These are phyloP conservation scores for Alaudala cheleensis DNA, from an alignment of 2,113 vertebrate genomes.

Conservation along the genomic window DNA sequence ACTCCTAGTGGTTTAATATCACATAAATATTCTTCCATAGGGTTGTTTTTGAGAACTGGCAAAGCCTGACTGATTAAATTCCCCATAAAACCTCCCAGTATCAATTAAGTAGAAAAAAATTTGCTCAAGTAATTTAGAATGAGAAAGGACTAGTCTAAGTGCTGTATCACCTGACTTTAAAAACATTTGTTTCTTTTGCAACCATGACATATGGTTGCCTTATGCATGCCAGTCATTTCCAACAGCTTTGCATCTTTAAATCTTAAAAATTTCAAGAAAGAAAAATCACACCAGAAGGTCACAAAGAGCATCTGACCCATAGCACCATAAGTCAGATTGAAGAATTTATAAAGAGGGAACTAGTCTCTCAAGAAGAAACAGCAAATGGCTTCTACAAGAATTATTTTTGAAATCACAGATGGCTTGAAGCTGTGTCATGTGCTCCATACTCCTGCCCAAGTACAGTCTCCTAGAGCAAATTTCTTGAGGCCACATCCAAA, in stretches of 20 bases:
- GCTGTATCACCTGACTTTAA: not conserved
- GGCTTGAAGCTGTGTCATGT: not conserved
- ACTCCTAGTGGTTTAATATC: conserved; percentile 10
- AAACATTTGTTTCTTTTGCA: not conserved
- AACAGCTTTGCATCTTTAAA: not conserved
- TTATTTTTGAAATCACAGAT: not conserved
- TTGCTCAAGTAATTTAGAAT: not conserved
- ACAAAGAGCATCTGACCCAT: not conserved
- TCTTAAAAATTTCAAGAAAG: not conserved
- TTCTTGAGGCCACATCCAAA: accelerated
- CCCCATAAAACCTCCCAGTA: not conserved
- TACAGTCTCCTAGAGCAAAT: not conserved
- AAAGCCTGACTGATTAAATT: conserved; percentile 14
- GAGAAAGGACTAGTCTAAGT: not conserved
- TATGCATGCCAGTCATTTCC: not conserved
- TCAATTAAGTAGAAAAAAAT: conserved; percentile 30
- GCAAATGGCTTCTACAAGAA: not conserved
- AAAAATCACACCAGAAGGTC: not conserved
- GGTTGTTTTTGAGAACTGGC: not conserved
- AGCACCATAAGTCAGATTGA: not conserved
- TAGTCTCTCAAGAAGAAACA: not conserved
- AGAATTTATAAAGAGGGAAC: not conserved
- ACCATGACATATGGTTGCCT: not conserved
- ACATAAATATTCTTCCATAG: conserved; percentile 18
- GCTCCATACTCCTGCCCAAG: not conserved